Evolutionary conservation across 2,888 invertebrate species (phyloP).

Genomic region (Amblyteles armatorius): DNA sequence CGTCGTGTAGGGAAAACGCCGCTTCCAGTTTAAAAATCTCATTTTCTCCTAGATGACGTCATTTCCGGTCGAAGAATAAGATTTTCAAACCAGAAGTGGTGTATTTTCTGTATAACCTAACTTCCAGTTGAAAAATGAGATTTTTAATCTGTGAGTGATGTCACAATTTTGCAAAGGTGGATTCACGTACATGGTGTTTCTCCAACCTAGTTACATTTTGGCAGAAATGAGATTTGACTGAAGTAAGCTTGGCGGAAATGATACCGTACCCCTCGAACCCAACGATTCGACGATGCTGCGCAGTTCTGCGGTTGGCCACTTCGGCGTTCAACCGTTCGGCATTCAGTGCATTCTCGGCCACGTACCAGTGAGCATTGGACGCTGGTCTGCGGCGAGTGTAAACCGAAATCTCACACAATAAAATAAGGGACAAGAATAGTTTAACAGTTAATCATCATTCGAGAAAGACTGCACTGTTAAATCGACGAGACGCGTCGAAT

Average conservation of each 20-base stretch:
- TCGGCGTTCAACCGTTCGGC: constrained; percentile 10
- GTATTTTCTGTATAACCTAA: too few relatives aligned
- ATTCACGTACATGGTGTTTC: not conserved
- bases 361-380: constrained; percentile 55
- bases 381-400: constrained; percentile 44
- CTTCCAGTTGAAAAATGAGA: too few relatives aligned
- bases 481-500: constrained; percentile 17
- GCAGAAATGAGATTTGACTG: not conserved
- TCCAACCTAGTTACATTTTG: not conserved
- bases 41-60: too few relatives aligned
- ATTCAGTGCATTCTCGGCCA: constrained; percentile 65
- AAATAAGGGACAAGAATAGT: constrained; percentile 3
- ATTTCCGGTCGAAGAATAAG: too few relatives aligned
- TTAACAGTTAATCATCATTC: not conserved
- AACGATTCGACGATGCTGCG: not conserved
- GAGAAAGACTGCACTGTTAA: constrained; percentile 9
- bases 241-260: not conserved
- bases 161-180: too few relatives aligned
- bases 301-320: not conserved
- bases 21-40: too few relatives aligned
- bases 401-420: constrained; percentile 14
- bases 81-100: too few relatives aligned
- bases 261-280: not conserved
- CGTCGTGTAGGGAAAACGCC: too few relatives aligned
- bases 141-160: too few relatives aligned